Conservation (phyloP, 1,140 invertebrate genomes). For the Acromyrmex heyeri region DNA sequence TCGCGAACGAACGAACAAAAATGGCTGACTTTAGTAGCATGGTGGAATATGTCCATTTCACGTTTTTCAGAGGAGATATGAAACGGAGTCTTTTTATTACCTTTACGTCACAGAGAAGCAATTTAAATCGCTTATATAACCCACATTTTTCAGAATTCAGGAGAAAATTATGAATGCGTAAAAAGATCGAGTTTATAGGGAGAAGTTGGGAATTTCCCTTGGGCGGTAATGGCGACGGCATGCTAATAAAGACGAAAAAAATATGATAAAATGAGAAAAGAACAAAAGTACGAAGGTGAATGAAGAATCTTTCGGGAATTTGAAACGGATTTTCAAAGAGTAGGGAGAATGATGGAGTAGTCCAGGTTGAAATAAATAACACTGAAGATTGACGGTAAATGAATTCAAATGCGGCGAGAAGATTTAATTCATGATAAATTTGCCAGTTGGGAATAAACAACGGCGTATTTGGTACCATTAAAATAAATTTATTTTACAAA, state of each 20-base stretch:
- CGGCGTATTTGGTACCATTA: neutral
- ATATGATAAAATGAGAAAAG: constrained; percentile 48
- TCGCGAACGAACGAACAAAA: constrained; percentile 48
- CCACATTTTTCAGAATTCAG: constrained; percentile 63
- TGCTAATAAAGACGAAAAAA: constrained; percentile 62
- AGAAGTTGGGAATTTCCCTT: constrained; percentile 55
- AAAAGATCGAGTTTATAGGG: constrained; percentile 62
- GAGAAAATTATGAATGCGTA: constrained; percentile 62
- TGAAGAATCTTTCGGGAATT: constrained; percentile 50
- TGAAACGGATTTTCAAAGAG: constrained; percentile 49
- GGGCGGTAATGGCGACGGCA: constrained; percentile 53
- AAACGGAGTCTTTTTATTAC: constrained; percentile 56
- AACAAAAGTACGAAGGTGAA: constrained; percentile 47
- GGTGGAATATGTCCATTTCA: constrained; percentile 54
- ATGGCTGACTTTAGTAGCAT: constrained; percentile 54
- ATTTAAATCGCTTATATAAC: constrained; percentile 63
- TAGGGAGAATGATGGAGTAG: constrained; percentile 29
- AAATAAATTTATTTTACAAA: constrained; percentile 43
- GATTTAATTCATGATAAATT: constrained; percentile 60
- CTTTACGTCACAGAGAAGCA: constrained; percentile 52
- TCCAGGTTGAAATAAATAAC: constrained; percentile 56
- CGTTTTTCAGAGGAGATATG: constrained; percentile 52
- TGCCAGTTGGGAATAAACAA: constrained; percentile 47
- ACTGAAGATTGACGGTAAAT: constrained; percentile 58
- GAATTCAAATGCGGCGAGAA: constrained; percentile 37